phyloP scores from a whole-genome alignment of 2,113 vertebrate species.

The Strix uralensis region DNA sequence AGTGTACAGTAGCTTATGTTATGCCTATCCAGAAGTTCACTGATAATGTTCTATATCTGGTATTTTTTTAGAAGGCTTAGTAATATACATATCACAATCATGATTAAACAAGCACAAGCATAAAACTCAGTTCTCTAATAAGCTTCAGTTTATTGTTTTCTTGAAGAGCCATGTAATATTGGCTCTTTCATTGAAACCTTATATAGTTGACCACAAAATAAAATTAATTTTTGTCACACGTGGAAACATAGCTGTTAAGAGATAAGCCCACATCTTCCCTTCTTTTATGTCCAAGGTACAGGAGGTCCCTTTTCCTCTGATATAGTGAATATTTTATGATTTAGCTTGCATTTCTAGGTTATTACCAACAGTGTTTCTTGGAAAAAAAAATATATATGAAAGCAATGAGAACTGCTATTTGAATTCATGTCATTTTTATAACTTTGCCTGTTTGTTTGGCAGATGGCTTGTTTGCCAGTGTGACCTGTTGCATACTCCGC shows the following conservation, averaged over 20 bases:
- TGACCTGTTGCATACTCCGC: background rate
- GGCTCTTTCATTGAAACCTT: background rate
- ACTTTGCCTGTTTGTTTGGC: conserved; percentile 9
- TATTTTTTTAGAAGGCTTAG: background rate
- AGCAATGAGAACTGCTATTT: conserved; percentile 12
- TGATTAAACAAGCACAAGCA: background rate
- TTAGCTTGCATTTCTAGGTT: background rate
- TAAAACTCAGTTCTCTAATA: background rate
- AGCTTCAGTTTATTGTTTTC: background rate
- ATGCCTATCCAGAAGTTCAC: background rate
- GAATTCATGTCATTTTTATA: conserved; percentile 28
- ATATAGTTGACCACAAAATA: background rate
- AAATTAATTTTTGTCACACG: background rate
- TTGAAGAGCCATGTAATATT: background rate
- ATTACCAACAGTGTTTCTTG: background rate
- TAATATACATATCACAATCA: background rate
- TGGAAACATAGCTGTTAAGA: background rate
- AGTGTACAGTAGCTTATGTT: background rate
- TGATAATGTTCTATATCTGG: background rate
- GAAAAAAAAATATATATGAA: background rate
- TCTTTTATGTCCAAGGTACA: background rate
- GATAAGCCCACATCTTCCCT: background rate
- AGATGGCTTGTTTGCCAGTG: background rate
- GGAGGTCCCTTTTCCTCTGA: background rate
- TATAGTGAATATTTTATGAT: background rate